Base-by-base conservation (phyloP, 2,888 invertebrate genomes). In the Sinodicranocentrus sp. region DNA sequence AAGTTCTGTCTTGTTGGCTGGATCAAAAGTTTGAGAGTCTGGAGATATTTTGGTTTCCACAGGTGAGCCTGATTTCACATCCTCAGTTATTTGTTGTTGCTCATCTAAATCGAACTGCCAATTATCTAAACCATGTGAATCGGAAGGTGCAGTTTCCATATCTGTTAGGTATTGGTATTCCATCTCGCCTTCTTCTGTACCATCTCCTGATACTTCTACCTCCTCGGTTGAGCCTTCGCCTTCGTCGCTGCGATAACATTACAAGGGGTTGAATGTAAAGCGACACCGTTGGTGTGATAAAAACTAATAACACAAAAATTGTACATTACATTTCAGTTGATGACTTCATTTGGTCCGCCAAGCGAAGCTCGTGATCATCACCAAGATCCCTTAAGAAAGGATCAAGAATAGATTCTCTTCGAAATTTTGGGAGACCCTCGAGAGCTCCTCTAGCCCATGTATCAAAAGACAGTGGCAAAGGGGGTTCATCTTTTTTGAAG, bases 361-460 rank as follows among this genome's bases (percentile, higher is more conserved):
- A 6, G 52, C 10, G 13, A 5, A 10, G n/a, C 21, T 57, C 57
- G 57, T 48, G 39, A 13, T 8, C 13, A 39, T 3, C 23, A 25
- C 59, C 43, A 15, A 68, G 10, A 43, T 77, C 77, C 21, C 76
- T 59, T 3, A 83, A 43, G 39, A 83, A 77, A 2, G 83, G 83
- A 65, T 83, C 83, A 39, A 83, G 10, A 2, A 77, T 54, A 0
- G 83, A 83, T 39, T 83, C 84, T 15, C 57, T 10, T 28, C 78
- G 33, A 6, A 8, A 23, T 8, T 21, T 44, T 13, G 86, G 86
- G 13, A 86, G 57, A 0, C 48, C 6, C n/a, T 84, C 82, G 0
- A 85, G 10, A 1, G 68, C 76, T 10, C 86, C 86, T 63, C 78
- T 48, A 0, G 78, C 52, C 86, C 86, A 86, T n/a, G 78, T 57